A percentile compares a stretch with the other conserved stretches of the same genome.
These are phyloP conservation scores for Gymnocypris eckloni DNA, from an alignment of 2,797 vertebrate species.

Conservation along the genomic window DNA sequence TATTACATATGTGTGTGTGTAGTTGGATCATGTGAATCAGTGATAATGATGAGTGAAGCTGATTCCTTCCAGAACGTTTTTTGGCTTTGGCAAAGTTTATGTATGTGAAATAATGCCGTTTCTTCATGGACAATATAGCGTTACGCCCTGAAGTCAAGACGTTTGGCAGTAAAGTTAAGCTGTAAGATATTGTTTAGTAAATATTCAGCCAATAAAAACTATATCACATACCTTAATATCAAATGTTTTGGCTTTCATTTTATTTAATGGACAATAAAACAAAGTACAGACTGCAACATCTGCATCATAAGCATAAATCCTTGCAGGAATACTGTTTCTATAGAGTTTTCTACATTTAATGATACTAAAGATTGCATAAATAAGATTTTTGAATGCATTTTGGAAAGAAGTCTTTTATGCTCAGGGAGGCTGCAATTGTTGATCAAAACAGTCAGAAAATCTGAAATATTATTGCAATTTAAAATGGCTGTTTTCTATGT, in stretches of 20 bases:
- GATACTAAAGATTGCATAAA: neutral
- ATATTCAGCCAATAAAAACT: slow-evolving; percentile 31
- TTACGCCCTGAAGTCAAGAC: neutral
- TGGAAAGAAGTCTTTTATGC: neutral
- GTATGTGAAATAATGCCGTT: neutral
- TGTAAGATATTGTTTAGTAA: neutral
- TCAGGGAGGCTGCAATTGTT: neutral
- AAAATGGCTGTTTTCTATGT: neutral
- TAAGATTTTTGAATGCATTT: neutral
- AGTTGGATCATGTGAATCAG: neutral
- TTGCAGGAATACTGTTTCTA: neutral
- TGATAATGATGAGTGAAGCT: neutral
- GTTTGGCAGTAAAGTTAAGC: slow-evolving; percentile 13
- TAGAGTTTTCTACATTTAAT: neutral
- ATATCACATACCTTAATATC: neutral
- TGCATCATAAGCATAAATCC: neutral
- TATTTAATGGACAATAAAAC: neutral
- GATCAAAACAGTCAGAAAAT: neutral
- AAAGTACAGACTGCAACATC: neutral
- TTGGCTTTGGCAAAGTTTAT: neutral
- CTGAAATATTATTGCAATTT: neutral
- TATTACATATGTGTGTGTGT: slow-evolving; percentile 1
- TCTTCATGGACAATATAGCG: neutral
- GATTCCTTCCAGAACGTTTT: neutral
- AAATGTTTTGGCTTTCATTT: neutral